phyloP scores from a whole-genome alignment of 2,797 vertebrate species.

The Lutjanus campechanus region DNA sequence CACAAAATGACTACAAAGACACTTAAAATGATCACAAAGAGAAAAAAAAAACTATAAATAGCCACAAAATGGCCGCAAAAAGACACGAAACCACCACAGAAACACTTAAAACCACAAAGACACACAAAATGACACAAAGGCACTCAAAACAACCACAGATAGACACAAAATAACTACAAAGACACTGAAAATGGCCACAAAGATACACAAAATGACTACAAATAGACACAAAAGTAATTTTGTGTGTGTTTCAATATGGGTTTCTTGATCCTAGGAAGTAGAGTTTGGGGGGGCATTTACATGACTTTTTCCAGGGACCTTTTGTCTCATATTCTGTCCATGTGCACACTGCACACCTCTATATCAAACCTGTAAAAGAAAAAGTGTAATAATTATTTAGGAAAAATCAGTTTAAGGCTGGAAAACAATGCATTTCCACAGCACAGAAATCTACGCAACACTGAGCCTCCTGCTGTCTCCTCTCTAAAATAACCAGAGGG shows the following conservation, averaged over 20 bases:
- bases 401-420: neutral
- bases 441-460: neutral
- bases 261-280: too few relatives aligned
- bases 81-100: neutral
- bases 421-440: neutral
- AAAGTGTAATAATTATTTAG: conserved; percentile 10
- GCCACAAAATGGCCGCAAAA: neutral
- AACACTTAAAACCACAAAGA: neutral
- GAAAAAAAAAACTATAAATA: neutral
- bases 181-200: neutral
- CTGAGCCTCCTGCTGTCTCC: conserved; percentile 15
- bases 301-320: neutral
- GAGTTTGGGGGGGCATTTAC: neutral
- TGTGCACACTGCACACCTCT: neutral
- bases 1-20: neutral
- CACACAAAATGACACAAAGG: neutral
- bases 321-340: neutral
- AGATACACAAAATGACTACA: too few relatives aligned
- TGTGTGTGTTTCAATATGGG: neutral
- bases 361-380: neutral
- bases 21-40: neutral
- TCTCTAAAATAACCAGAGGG: conserved; percentile 51
- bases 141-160: neutral
- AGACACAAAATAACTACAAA: neutral
- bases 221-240: neutral